Conservation (phyloP, 2,797 vertebrate genomes). For the Lerista edwardsae region DNA sequence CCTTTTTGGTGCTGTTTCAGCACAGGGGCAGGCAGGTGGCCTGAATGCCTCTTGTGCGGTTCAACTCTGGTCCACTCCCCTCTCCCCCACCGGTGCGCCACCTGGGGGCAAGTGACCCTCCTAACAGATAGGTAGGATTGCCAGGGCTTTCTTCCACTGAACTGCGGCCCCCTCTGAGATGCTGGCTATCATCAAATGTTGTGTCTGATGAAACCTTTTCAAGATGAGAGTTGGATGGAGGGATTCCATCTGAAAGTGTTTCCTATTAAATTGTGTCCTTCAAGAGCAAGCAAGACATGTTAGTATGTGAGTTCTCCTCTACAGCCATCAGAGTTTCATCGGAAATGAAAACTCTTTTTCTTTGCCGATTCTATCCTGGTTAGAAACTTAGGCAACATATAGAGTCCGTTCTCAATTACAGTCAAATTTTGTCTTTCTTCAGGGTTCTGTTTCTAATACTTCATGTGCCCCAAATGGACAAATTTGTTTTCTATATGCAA, state of each 20-base stretch:
- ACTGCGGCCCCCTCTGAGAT: background rate
- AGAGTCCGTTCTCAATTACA: slow-evolving; percentile 29
- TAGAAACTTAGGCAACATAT: slow-evolving; percentile 57
- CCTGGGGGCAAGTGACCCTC: too few species aligned
- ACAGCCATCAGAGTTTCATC: slow-evolving; percentile 31
- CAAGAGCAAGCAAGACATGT: background rate
- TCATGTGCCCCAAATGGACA: slow-evolving; percentile 38
- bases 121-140: too few species aligned
- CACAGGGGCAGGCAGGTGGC: too few species aligned
- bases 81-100: too few species aligned
- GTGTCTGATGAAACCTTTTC: slow-evolving; percentile 17
- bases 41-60: too few species aligned
- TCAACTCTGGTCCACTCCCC: too few species aligned
- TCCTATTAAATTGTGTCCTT: slow-evolving; percentile 8
- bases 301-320: slow-evolving; percentile 28
- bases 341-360: slow-evolving; percentile 41
- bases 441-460: slow-evolving; percentile 65
- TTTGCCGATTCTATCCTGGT: slow-evolving; percentile 58
- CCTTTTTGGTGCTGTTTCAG: too few species aligned
- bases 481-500: slow-evolving; percentile 52
- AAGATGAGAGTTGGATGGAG: slow-evolving; percentile 14
- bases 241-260: slow-evolving; percentile 26
- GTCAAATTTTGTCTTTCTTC: slow-evolving; percentile 14
- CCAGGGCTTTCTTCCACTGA: background rate
- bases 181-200: slow-evolving; percentile 27